phyloP scores from a whole-genome alignment of 2,888 invertebrate genomes.

The Selenia dentaria region DNA sequence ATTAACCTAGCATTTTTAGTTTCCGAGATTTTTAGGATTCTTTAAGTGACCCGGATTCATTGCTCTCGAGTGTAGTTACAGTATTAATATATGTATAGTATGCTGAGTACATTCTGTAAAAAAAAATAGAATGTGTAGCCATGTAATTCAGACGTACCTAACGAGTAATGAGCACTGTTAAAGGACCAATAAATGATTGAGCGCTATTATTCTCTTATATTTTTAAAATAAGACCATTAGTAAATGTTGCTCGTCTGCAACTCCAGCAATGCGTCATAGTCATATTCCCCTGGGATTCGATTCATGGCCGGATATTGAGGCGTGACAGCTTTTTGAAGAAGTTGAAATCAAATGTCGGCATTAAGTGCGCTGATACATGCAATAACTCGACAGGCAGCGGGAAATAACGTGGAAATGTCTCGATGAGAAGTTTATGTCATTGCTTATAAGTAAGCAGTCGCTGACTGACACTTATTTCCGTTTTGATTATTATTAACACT shows the following conservation, averaged over 20 bases:
- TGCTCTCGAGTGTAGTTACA: too few relatives aligned
- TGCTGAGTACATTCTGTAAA: too few relatives aligned
- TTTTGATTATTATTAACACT: neutral
- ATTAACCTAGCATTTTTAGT: too few relatives aligned
- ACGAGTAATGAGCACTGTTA: too few relatives aligned
- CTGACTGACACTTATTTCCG: neutral
- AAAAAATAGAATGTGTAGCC: too few relatives aligned
- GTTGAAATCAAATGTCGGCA: constrained; percentile 53
- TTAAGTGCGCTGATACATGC: constrained; percentile 56
- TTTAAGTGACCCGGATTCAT: too few relatives aligned
- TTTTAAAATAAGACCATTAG: too few relatives aligned
- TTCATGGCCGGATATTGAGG: constrained; percentile 68
- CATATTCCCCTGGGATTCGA: constrained; percentile 48
- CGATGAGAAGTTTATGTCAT: constrained; percentile 2
- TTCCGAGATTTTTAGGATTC: too few relatives aligned
- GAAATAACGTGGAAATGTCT: constrained; percentile 49
- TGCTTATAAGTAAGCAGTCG: neutral
- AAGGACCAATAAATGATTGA: too few relatives aligned
- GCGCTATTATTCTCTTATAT: too few relatives aligned
- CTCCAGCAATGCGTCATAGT: constrained; percentile 21
- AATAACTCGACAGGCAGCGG: constrained; percentile 46
- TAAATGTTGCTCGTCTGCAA: constrained; percentile 14
- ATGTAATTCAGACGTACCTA: too few relatives aligned
- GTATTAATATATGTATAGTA: too few relatives aligned
- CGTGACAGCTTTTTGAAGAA: constrained; percentile 58